Conservation (phyloP, 2,888 invertebrate species). For the Metellina segmentata region DNA sequence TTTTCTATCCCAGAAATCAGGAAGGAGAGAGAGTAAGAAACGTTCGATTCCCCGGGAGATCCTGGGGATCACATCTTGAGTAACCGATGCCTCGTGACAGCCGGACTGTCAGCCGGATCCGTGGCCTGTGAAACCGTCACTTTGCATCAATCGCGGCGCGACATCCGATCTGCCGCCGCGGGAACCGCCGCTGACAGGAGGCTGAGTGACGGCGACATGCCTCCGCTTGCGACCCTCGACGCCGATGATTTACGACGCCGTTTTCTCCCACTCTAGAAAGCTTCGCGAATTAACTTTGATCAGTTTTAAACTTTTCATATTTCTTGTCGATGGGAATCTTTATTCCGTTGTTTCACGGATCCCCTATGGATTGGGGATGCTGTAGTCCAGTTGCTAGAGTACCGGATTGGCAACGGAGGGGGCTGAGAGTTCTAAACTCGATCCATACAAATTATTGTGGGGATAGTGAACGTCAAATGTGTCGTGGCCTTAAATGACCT, state of each 20-base stretch:
- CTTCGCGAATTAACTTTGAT: background rate
- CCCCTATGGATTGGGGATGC: too few species aligned
- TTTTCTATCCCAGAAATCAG: conserved; percentile 35
- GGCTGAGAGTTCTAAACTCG: too few species aligned
- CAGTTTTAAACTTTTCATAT: background rate
- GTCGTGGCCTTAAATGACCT: too few species aligned
- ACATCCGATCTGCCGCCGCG: conserved; percentile 24
- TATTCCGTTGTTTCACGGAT: background rate
- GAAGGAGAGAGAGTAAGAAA: conserved; percentile 8
- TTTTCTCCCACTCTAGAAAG: background rate
- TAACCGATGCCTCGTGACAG: conserved; percentile 70
- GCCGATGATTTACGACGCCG: background rate
- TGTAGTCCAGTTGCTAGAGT: too few species aligned
- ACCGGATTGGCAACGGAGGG: too few species aligned
- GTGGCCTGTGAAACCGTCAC: conserved; percentile 60
- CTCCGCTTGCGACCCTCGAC: background rate
- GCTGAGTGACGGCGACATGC: conserved; percentile 32
- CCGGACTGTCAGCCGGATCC: conserved; percentile 45
- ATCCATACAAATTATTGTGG: too few species aligned
- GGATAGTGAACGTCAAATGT: too few species aligned
- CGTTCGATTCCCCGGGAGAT: conserved; percentile 30
- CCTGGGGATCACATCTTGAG: conserved; percentile 58
- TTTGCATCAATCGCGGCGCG: conserved; percentile 42
- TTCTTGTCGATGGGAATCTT: background rate
- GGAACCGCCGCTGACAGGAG: background rate